These are phyloP conservation scores for Hirtodrosophila trivittata DNA, from an alignment of 2,888 invertebrate genomes.

Conservation along the genomic window DNA sequence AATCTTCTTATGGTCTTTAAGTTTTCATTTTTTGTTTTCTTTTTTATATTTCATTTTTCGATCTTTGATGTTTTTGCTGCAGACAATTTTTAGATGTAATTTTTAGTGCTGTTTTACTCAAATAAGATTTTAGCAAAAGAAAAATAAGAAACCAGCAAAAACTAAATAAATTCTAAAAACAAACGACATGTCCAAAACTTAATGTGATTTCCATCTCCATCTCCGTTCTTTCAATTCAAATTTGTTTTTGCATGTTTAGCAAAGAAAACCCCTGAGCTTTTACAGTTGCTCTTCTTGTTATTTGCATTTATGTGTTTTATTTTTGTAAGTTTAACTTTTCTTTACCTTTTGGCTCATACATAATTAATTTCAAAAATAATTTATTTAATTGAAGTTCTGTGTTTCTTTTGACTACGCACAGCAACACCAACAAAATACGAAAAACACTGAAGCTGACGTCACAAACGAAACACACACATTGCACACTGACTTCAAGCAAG, in stretches of 20 bases:
- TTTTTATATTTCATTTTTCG: too few relatives aligned
- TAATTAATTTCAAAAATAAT: constrained; percentile 71
- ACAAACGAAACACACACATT: constrained; percentile 14
- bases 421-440: constrained; percentile 1
- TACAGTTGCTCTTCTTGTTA: constrained; percentile 6
- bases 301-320: constrained; percentile 24
- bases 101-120: constrained; percentile 4
- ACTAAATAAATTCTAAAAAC: not conserved
- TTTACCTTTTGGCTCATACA: constrained; percentile 52
- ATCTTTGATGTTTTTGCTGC: not conserved
- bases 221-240: constrained; percentile 31
- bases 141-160: not conserved
- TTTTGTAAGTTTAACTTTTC: constrained; percentile 14
- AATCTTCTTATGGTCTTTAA: too few relatives aligned
- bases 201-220: constrained; percentile 39
- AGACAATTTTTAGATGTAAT: constrained; percentile 14
- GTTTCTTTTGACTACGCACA: constrained; percentile 42
- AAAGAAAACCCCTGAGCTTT: constrained; percentile 7
- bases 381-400: constrained; percentile 72
- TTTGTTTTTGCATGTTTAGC: constrained; percentile 19
- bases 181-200: constrained; percentile 22
- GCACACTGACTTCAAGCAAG: not conserved
- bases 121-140: constrained; percentile 18
- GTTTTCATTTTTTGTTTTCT: too few relatives aligned
- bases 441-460: not conserved